Evolutionary conservation across 1,140 invertebrate genomes (phyloP).

Genomic region (Augochlora pura): DNA sequence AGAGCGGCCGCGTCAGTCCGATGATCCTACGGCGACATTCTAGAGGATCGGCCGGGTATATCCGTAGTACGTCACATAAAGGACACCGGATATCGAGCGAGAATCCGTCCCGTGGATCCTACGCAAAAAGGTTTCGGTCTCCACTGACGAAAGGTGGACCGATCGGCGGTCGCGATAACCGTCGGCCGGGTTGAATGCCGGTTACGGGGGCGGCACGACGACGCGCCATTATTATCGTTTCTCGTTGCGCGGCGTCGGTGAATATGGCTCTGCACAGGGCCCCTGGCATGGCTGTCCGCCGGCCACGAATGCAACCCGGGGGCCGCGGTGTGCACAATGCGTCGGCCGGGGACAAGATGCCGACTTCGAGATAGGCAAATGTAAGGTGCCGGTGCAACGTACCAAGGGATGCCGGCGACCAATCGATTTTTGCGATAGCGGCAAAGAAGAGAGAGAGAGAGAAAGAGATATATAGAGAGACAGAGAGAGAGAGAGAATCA

Average conservation of each 20-base stretch:
- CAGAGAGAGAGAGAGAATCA: background rate
- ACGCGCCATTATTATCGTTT: constrained; percentile 48
- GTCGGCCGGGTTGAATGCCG: constrained; percentile 27
- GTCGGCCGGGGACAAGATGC: constrained; percentile 41
- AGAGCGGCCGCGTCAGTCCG: background rate
- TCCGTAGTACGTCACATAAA: background rate
- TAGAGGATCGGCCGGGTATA: background rate
- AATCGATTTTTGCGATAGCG: constrained; percentile 42
- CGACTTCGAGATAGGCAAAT: constrained; percentile 51
- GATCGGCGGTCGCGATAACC: constrained; percentile 30
- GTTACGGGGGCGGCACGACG: constrained; percentile 41
- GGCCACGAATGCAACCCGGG: constrained; percentile 38
- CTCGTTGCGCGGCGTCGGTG: constrained; percentile 33
- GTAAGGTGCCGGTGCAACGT: constrained; percentile 47
- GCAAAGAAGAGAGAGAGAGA: background rate
- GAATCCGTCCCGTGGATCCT: constrained; percentile 40
- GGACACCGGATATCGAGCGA: constrained; percentile 14
- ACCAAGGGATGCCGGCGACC: constrained; percentile 31
- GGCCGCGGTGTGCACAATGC: constrained; percentile 48
- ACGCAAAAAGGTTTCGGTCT: constrained; percentile 34
- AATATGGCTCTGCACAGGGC: constrained; percentile 36
- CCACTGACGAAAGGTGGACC: constrained; percentile 43
- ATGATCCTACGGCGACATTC: background rate
- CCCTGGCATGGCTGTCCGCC: constrained; percentile 27
- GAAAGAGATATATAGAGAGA: background rate